Conservation (phyloP, 2,888 invertebrate genomes). For the Cosmia pyralina region DNA sequence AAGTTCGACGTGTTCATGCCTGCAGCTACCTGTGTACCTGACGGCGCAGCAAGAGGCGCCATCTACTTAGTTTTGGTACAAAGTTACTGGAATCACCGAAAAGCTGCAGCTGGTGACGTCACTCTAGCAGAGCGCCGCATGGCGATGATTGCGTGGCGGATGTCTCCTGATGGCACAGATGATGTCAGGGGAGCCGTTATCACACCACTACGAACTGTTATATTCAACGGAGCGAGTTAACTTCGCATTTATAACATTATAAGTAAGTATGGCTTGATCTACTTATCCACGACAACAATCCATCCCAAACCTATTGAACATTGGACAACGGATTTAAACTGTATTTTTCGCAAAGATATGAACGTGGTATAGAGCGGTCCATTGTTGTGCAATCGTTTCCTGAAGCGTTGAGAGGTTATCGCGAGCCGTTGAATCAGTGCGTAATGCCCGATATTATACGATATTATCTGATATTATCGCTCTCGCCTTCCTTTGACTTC, state of each 20-base stretch:
- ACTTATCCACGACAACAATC: background rate
- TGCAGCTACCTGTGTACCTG: too few species aligned
- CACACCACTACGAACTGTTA: too few species aligned
- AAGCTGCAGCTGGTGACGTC: too few species aligned
- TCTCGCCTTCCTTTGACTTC: conserved; percentile 4
- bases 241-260: background rate
- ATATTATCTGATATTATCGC: conserved; percentile 22
- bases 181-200: too few species aligned
- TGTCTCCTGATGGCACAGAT: too few species aligned
- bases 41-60: too few species aligned
- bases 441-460: conserved; percentile 18
- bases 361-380: conserved; percentile 6
- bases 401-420: conserved; percentile 8
- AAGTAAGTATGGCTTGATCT: background rate
- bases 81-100: too few species aligned
- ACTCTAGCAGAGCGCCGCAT: too few species aligned
- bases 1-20: too few species aligned
- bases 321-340: background rate
- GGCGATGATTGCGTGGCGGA: too few species aligned
- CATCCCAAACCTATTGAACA: conserved; percentile 3
- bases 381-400: conserved; percentile 30
- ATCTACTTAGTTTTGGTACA: too few species aligned
- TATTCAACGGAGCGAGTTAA: too few species aligned
- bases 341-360: conserved; percentile 14
- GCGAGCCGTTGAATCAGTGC: background rate